phyloP scores from a whole-genome alignment of 2,113 vertebrate species.

The Myotis yumanensis region DNA sequence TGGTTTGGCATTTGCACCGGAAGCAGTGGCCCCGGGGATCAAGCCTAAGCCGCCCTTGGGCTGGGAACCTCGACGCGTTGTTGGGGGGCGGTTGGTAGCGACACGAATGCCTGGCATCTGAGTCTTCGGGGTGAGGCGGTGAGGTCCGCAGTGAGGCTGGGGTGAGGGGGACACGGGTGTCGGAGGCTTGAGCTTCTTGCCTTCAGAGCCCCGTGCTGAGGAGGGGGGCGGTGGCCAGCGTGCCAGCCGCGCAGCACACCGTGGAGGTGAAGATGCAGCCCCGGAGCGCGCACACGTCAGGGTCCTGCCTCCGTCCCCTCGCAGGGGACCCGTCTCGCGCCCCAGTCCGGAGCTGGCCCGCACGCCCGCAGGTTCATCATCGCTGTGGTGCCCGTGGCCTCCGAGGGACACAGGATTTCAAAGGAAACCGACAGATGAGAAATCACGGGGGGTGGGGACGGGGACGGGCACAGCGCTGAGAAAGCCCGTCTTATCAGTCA shows the following conservation, averaged over 20 bases:
- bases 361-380: not conserved
- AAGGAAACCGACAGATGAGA: not conserved
- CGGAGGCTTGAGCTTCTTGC: not conserved
- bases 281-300: not conserved
- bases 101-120: not conserved
- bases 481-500: conserved; percentile 45
- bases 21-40: not conserved
- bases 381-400: not conserved
- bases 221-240: not conserved
- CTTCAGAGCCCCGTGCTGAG: not conserved
- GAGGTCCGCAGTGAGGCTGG: not conserved
- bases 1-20: conserved; percentile 32
- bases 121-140: not conserved
- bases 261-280: not conserved
- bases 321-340: not conserved
- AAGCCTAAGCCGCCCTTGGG: not conserved
- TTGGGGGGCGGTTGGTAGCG: too few relatives aligned
- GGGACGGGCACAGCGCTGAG: not conserved
- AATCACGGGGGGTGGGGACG: not conserved
- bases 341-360: not conserved
- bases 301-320: not conserved
- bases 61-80: not conserved
- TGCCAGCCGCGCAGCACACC: not conserved
- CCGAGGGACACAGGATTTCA: not conserved
- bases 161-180: too few relatives aligned